A percentile compares a stretch with the other conserved stretches of the same genome.
Conservation (phyloP, 2,797 vertebrate genomes). For the Rhinogobio ventralis region DNA sequence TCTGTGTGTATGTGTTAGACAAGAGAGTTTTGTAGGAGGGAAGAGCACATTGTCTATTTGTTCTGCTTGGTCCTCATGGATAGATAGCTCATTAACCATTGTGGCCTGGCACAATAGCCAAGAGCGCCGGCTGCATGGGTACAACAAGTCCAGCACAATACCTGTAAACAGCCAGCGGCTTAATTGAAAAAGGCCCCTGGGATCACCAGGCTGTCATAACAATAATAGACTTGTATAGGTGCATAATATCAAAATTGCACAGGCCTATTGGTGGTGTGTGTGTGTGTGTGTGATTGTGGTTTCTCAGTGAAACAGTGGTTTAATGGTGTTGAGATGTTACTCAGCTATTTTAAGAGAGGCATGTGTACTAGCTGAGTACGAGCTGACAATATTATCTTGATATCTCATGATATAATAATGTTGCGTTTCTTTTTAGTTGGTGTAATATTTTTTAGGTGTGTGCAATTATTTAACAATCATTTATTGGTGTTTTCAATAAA, state of each 20-base stretch:
- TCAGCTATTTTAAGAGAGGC: background rate
- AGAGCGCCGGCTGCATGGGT: conserved; percentile 76
- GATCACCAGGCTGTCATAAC: conserved; percentile 83
- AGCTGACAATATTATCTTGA: background rate
- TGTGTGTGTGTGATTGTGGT: conserved; percentile 1
- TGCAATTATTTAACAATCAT: background rate
- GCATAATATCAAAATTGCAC: conserved; percentile 73
- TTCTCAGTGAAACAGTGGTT: background rate
- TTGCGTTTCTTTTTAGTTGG: background rate
- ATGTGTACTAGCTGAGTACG: background rate
- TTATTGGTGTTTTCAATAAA: background rate
- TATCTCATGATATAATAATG: background rate
- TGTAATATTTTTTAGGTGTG: too few relatives aligned
- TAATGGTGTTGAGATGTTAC: conserved; percentile 17
- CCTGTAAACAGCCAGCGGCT: conserved; percentile 82
- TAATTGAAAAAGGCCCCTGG: conserved; percentile 88
- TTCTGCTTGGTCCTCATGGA: conserved; percentile 83
- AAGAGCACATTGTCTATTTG: conserved; percentile 81
- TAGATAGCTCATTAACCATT: conserved; percentile 95
- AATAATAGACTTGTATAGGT: conserved; percentile 83
- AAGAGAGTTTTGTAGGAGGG: conserved; percentile 55
- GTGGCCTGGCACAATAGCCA: conserved; percentile 85
- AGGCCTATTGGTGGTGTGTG: conserved; percentile 53
- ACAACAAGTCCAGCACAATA: conserved; percentile 80
- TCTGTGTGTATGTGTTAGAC: conserved; percentile 73